These are phyloP conservation scores for Pyrochroa serraticornis DNA, from an alignment of 2,888 invertebrate genomes.

Conservation along the genomic window DNA sequence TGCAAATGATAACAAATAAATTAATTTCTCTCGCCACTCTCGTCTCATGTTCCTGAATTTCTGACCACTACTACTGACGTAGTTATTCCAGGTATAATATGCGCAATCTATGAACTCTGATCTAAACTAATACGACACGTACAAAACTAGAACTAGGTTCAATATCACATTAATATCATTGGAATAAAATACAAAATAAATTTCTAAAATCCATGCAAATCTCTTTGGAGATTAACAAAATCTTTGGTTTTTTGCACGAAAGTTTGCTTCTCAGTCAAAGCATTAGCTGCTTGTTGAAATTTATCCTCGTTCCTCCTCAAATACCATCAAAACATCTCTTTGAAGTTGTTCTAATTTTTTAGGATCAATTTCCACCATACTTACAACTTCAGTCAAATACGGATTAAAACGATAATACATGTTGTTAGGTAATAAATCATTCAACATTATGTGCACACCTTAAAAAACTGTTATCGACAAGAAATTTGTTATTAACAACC, in stretches of 20 bases:
- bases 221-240: constrained; percentile 57
- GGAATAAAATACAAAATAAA: background rate
- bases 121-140: too few relatives aligned
- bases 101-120: too few relatives aligned
- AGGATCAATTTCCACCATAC: constrained; percentile 80
- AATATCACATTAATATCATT: too few relatives aligned
- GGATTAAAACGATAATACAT: constrained; percentile 89
- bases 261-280: constrained; percentile 55
- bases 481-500: constrained; percentile 14
- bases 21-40: too few relatives aligned
- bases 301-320: constrained; percentile 81
- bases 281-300: constrained; percentile 67
- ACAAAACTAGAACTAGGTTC: too few relatives aligned
- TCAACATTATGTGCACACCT: constrained; percentile 80
- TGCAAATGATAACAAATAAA: too few relatives aligned
- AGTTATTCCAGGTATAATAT: too few relatives aligned
- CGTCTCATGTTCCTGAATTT: too few relatives aligned
- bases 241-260: constrained; percentile 57
- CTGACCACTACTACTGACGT: too few relatives aligned
- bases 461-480: constrained; percentile 37
- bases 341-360: constrained; percentile 74
- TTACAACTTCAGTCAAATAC: constrained; percentile 77
- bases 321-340: constrained; percentile 79
- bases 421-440: constrained; percentile 74
- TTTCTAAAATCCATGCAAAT: constrained; percentile 42